Conservation (phyloP, 2,797 vertebrate species). For the Arnoldichthys spilopterus region DNA sequence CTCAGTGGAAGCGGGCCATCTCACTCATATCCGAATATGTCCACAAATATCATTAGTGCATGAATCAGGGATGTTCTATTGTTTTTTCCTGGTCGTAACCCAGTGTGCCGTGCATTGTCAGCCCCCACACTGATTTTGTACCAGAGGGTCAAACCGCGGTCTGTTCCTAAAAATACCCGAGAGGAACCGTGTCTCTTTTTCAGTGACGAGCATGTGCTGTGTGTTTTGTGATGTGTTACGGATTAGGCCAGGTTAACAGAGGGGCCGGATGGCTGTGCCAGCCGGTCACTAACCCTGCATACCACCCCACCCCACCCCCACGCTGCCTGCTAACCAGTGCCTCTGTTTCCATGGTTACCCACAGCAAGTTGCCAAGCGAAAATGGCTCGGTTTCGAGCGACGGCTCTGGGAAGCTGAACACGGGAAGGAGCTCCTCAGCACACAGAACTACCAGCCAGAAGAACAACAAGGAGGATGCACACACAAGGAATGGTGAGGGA, state of each 20-base stretch:
- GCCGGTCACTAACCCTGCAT: slow-evolving; percentile 39
- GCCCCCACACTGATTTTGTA: not conserved
- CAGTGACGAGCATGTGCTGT: not conserved
- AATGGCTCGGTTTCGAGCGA: slow-evolving; percentile 92
- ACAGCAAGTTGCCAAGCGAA: slow-evolving; percentile 92
- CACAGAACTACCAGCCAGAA: slow-evolving; percentile 86
- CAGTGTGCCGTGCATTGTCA: not conserved
- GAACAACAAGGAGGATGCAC: slow-evolving; percentile 87
- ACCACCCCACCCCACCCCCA: not conserved
- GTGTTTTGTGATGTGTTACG: slow-evolving; percentile 8
- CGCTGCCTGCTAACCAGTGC: slow-evolving; percentile 56
- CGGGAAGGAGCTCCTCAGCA: slow-evolving; percentile 83
- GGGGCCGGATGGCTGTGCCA: slow-evolving; percentile 41
- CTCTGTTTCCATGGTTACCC: slow-evolving; percentile 94
- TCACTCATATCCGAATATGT: not conserved
- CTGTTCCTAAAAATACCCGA: not conserved
- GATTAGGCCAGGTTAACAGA: slow-evolving; percentile 50
- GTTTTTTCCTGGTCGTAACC: not conserved
- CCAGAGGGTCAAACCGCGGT: not conserved
- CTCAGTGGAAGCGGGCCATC: not conserved
- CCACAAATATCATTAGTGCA: not conserved
- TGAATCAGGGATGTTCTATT: not conserved
- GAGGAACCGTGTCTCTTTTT: not conserved
- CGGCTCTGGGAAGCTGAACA: slow-evolving; percentile 93
- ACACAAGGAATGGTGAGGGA: slow-evolving; percentile 87